Evolutionary conservation across 2,797 vertebrate genomes (phyloP).

Genomic region (Gambusia yucatana): DNA sequence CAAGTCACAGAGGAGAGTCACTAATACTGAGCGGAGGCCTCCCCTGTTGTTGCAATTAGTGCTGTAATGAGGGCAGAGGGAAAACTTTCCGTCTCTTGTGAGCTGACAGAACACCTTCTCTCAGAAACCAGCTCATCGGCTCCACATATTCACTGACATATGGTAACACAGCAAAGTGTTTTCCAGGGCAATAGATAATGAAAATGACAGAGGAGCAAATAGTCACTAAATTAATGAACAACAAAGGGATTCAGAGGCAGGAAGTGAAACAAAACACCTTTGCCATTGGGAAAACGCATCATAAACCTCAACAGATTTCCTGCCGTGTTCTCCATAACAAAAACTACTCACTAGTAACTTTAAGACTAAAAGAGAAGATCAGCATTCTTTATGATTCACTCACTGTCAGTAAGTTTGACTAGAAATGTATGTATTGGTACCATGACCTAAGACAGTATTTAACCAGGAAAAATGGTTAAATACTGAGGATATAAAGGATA

Average conservation of each 20-base stretch:
- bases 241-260: slow-evolving; percentile 54
- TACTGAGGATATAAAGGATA: no score
- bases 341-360: slow-evolving; percentile 27
- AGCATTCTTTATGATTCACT: background rate
- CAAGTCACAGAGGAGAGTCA: slow-evolving; percentile 55
- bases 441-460: background rate
- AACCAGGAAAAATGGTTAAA: background rate
- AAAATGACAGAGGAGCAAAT: slow-evolving; percentile 38
- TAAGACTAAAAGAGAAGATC: slow-evolving; percentile 9
- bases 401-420: background rate
- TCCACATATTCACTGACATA: slow-evolving; percentile 4
- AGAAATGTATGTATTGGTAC: background rate
- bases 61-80: slow-evolving; percentile 60
- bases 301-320: slow-evolving; percentile 38
- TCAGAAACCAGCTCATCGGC: slow-evolving; percentile 42
- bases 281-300: slow-evolving; percentile 32
- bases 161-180: slow-evolving; percentile 15
- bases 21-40: slow-evolving; percentile 15
- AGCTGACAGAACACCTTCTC: slow-evolving; percentile 36
- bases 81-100: slow-evolving; percentile 40
- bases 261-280: slow-evolving; percentile 43
- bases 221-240: slow-evolving; percentile 52
- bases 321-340: slow-evolving; percentile 8
- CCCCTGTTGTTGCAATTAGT: slow-evolving; percentile 58
- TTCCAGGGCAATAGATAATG: slow-evolving; percentile 57